Evolutionary conservation across 2,113 vertebrate genomes (phyloP).

Genomic region (Eclectus roratus): DNA sequence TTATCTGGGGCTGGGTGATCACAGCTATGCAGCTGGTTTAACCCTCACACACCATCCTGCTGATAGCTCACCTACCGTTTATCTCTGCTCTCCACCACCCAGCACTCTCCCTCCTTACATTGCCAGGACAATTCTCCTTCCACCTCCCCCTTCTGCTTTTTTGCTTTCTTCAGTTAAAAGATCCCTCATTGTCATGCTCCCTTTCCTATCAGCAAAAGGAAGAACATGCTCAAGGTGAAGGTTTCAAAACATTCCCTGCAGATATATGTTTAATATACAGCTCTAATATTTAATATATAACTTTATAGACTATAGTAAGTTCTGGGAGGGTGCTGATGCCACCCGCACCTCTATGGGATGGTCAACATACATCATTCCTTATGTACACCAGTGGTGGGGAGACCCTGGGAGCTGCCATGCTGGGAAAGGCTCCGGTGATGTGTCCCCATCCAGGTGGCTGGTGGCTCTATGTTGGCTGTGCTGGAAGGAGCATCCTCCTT

Average conservation of each 20-base stretch:
- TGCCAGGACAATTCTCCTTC: background rate
- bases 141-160: background rate
- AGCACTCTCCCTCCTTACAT: background rate
- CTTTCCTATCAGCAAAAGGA: background rate
- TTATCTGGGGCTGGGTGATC: background rate
- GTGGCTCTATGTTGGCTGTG: background rate
- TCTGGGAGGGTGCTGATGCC: background rate
- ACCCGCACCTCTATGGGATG: accelerated
- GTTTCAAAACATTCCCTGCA: background rate
- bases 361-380: background rate
- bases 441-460: background rate
- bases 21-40: background rate
- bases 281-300: background rate
- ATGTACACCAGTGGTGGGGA: accelerated
- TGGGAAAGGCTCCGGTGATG: background rate
- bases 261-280: background rate
- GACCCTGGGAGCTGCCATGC: background rate
- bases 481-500: background rate
- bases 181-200: accelerated
- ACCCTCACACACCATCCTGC: background rate
- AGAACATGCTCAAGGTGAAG: background rate
- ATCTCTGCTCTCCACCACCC: conserved; percentile 7
- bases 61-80: background rate
- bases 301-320: background rate
- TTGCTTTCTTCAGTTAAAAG: background rate